A percentile compares a stretch with the other conserved stretches of the same genome.
phyloP scores from a whole-genome alignment of 1,140 invertebrate species.

The Drosophila biarmipes region DNA sequence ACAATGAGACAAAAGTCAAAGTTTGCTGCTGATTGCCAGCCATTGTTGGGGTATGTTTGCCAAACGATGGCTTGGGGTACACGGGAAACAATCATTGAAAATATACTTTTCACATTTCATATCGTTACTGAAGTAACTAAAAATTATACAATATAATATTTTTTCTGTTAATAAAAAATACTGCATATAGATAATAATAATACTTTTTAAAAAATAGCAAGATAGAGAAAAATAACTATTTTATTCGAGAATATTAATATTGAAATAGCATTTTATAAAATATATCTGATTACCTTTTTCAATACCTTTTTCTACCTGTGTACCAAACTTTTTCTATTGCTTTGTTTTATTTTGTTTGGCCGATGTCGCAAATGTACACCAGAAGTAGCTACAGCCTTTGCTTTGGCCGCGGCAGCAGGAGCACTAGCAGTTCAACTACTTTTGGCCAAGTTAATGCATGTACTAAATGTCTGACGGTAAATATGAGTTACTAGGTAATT shows the following conservation, averaged over 20 bases:
- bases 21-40: conserved; percentile 44
- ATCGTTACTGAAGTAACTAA: no score
- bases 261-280: background rate
- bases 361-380: conserved; percentile 58
- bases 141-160: background rate
- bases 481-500: conserved; percentile 83
- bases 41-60: conserved; percentile 50
- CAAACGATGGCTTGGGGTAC: conserved; percentile 25
- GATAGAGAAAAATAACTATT: no score
- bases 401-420: conserved; percentile 27
- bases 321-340: conserved; percentile 31
- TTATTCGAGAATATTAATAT: no score
- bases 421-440: conserved; percentile 42
- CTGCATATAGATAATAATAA: no score
- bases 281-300: background rate
- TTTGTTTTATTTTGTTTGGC: conserved; percentile 45
- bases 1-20: conserved; percentile 79
- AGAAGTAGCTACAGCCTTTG: conserved; percentile 18
- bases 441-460: conserved; percentile 74
- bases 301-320: background rate
- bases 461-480: conserved; percentile 80
- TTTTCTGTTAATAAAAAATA: background rate
- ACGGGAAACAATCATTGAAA: conserved; percentile 2
- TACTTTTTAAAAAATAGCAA: no score
- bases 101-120: no score